A percentile compares a stretch with the other conserved stretches of the same genome.
These are phyloP conservation scores for Oreochromis niloticus DNA, from an alignment of 2,113 vertebrate species.

Conservation along the genomic window DNA sequence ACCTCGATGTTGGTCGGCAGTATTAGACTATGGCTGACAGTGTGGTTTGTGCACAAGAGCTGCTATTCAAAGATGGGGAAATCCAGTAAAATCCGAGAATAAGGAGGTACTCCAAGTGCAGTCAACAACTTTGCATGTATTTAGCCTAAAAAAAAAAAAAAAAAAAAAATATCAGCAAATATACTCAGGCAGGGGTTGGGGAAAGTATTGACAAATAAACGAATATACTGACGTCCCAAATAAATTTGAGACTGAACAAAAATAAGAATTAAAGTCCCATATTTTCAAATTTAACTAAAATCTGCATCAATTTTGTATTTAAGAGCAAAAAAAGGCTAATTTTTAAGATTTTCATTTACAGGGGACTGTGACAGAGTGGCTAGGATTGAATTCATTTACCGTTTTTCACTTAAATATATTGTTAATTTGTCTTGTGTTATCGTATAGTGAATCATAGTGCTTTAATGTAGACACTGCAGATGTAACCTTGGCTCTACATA, in stretches of 20 bases:
- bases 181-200: background rate
- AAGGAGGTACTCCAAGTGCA: background rate
- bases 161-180: background rate
- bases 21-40: background rate
- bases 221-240: rapidly evolving
- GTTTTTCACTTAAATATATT: background rate
- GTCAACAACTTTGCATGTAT: background rate
- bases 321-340: background rate
- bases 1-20: background rate
- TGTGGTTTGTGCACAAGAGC: background rate
- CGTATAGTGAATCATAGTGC: background rate
- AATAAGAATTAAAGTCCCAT: background rate
- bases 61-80: background rate
- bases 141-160: background rate
- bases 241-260: background rate
- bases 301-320: background rate
- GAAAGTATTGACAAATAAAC: background rate
- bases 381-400: background rate
- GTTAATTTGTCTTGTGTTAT: background rate
- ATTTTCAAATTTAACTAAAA: background rate
- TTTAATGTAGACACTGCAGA: background rate
- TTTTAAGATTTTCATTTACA: background rate
- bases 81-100: background rate
- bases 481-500: background rate
- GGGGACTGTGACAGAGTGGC: background rate